Evolutionary conservation across 92 coral and sea anemone species (phyloP).

Genomic region (Actinostola sp.): DNA sequence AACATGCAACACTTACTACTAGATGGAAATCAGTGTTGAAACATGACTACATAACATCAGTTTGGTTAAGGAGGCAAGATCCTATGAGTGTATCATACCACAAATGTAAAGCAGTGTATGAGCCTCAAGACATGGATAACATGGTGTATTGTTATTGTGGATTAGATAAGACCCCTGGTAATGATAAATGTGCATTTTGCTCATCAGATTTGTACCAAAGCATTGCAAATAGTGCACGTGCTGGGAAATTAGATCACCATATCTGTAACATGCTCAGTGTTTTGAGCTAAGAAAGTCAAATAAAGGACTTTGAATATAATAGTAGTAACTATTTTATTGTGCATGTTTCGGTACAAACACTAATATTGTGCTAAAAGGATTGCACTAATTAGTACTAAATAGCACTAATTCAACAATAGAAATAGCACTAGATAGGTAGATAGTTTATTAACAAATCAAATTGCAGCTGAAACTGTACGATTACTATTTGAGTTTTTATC

Average conservation of each 20-base stretch:
- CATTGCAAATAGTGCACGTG: constrained; percentile 24
- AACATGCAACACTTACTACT: constrained; percentile 58
- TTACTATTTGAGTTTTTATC: too few relatives aligned
- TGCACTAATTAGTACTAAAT: too few relatives aligned
- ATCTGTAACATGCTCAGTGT: constrained; percentile 35
- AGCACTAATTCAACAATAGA: too few relatives aligned
- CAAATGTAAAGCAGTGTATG: constrained; percentile 48
- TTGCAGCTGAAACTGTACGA: too few relatives aligned
- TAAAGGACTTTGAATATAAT: neutral
- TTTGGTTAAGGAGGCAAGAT: constrained; percentile 63
- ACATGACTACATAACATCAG: constrained; percentile 64
- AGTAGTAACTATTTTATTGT: neutral
- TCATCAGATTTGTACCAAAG: constrained; percentile 45
- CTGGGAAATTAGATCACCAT: constrained; percentile 29
- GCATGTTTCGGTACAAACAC: neutral
- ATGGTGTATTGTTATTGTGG: constrained; percentile 63
- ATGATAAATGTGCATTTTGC: constrained; percentile 24
- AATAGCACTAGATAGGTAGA: too few relatives aligned
- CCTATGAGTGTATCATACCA: constrained; percentile 48
- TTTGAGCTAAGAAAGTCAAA: constrained; percentile 1
- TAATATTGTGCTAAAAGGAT: constrained; percentile 2
- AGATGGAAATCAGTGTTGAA: constrained; percentile 65
- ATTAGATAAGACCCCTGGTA: constrained; percentile 24
- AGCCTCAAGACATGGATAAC: constrained; percentile 42
- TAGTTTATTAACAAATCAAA: too few relatives aligned